These are phyloP conservation scores for Drosophila bocki DNA, from an alignment of 1,140 invertebrate genomes.

Conservation along the genomic window DNA sequence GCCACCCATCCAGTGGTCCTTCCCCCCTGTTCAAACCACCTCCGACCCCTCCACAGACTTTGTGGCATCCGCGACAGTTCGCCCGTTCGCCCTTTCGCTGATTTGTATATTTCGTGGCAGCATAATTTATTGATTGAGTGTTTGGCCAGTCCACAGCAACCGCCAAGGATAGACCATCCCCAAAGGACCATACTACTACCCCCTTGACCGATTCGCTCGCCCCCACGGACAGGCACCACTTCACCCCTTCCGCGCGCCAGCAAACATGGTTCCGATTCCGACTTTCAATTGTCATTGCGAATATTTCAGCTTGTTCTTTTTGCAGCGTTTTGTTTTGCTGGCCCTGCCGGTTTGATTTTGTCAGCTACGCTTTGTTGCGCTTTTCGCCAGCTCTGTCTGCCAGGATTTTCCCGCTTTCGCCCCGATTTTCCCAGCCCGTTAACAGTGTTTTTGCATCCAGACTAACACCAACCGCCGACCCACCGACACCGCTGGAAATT, in stretches of 20 bases:
- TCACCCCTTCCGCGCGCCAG: constrained; percentile 2
- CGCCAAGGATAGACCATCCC: constrained; percentile 4
- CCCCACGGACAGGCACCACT: not conserved
- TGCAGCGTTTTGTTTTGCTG: constrained; percentile 46
- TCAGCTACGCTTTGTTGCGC: constrained; percentile 81
- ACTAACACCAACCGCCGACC: constrained; percentile 27
- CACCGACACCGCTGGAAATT: constrained; percentile 68
- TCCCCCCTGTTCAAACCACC: not conserved
- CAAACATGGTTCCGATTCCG: constrained; percentile 43
- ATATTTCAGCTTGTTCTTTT: constrained; percentile 57
- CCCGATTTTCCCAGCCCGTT: constrained; percentile 35
- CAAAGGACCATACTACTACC: constrained; percentile 1
- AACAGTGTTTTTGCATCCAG: constrained; percentile 45
- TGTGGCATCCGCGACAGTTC: constrained; percentile 41
- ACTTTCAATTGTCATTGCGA: constrained; percentile 70
- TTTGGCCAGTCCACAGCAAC: constrained; percentile 63
- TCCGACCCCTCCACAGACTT: not conserved
- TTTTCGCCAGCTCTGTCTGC: constrained; percentile 67
- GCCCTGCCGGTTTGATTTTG: constrained; percentile 71
- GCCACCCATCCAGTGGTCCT: constrained; percentile 8
- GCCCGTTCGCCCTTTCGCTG: constrained; percentile 51
- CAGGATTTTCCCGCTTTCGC: constrained; percentile 11
- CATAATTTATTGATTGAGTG: constrained; percentile 84
- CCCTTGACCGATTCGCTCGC: not conserved
- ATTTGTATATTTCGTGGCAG: constrained; percentile 82